Percentiles rank a stretch among this genome's conserved stretches.
Conservation (phyloP, 1,140 invertebrate genomes). For the Leptopilina clavipes region DNA sequence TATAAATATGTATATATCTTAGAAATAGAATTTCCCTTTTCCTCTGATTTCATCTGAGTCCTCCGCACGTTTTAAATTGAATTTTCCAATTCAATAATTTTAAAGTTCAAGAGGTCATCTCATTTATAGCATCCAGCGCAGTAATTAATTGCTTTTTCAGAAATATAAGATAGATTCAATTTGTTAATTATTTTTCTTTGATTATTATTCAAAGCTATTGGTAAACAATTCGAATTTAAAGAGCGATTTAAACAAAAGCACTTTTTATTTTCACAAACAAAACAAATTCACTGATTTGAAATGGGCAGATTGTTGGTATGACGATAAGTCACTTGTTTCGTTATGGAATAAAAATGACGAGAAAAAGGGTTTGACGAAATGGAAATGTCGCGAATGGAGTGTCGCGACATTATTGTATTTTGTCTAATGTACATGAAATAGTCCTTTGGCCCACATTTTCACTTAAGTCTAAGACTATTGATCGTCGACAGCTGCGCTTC, state of each 20-base stretch:
- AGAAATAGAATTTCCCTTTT: no score
- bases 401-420: slow-evolving; percentile 31
- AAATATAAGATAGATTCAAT: not conserved
- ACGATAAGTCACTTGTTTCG: not conserved
- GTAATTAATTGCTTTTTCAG: not conserved
- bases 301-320: not conserved
- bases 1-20: no score
- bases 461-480: slow-evolving; percentile 35
- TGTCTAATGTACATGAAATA: slow-evolving; percentile 21
- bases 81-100: not conserved
- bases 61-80: not conserved
- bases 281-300: not conserved
- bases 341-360: not conserved
- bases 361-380: not conserved
- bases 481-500: slow-evolving; percentile 33
- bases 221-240: slow-evolving; percentile 1
- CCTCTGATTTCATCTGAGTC: not conserved
- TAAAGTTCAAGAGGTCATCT: not conserved
- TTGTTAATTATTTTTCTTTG: not conserved
- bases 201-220: not conserved
- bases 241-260: not conserved
- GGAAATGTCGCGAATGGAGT: not conserved
- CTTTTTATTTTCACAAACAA: not conserved
- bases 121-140: not conserved
- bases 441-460: slow-evolving; percentile 32